Evolutionary conservation across 2,888 invertebrate genomes (phyloP).

Genomic region (Dicranocentrus wangi): DNA sequence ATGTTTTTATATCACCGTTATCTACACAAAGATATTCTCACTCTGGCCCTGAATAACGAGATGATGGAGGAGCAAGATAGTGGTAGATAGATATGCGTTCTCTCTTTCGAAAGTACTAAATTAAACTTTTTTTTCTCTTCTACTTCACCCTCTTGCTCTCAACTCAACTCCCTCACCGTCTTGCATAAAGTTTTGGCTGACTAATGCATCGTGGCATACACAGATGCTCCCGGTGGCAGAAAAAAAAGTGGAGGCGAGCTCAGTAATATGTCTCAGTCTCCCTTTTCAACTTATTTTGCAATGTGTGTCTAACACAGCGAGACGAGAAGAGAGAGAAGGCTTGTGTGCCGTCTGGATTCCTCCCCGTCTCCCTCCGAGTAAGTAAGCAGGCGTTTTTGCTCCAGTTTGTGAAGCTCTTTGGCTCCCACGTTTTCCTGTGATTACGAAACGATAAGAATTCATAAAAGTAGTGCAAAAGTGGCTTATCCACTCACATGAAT

Average conservation of each 20-base stretch:
- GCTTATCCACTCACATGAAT: no score
- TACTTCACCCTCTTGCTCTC: conserved; percentile 36
- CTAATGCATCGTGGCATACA: conserved; percentile 49
- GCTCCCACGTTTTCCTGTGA: conserved; percentile 44
- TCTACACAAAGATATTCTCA: neutral
- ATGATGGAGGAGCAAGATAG: conserved; percentile 24
- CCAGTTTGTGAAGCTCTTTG: conserved; percentile 19
- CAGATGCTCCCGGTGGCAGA: conserved; percentile 42
- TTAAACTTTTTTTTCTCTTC: conserved; percentile 50
- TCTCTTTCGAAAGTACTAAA: conserved; percentile 31
- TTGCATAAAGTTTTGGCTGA: conserved; percentile 33
- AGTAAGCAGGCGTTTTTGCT: no score
- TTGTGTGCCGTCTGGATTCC: no score
- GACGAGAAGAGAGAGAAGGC: no score
- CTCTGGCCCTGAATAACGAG: neutral
- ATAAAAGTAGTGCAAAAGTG: conserved; percentile 21
- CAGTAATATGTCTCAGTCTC: conserved; percentile 19
- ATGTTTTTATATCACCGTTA: no score
- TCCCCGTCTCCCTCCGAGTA: no score
- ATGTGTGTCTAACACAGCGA: no score
- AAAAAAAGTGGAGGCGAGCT: neutral
- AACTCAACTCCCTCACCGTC: conserved; percentile 41
- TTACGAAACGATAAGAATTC: conserved; percentile 51
- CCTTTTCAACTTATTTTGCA: neutral
- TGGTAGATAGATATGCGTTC: no score